Evolutionary conservation across 2,113 vertebrate genomes (phyloP).

Genomic region (Azemiops feae): DNA sequence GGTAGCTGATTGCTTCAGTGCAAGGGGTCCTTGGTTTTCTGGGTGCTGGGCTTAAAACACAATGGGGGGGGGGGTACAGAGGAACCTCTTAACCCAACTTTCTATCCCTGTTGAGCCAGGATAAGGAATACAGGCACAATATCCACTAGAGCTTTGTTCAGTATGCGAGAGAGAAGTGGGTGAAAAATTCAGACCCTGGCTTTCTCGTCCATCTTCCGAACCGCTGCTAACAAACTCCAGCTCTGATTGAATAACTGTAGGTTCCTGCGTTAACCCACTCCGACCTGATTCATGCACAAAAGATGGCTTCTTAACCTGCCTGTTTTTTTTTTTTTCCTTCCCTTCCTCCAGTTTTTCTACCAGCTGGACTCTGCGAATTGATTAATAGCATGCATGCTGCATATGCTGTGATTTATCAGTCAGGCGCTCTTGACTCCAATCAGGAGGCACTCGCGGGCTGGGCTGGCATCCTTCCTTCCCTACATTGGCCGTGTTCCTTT

Average conservation of each 20-base stretch:
- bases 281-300: neutral
- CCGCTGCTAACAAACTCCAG: neutral
- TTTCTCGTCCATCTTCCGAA: neutral
- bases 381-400: neutral
- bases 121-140: neutral
- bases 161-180: neutral
- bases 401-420: neutral
- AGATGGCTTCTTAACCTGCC: neutral
- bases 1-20: neutral
- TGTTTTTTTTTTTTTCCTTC: accelerated
- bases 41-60: neutral
- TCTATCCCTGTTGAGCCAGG: neutral
- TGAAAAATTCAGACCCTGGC: neutral
- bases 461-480: neutral
- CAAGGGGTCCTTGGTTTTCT: neutral
- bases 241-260: neutral
- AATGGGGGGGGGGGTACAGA: too few species aligned
- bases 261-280: neutral
- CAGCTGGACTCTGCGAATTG: neutral
- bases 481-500: neutral
- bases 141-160: neutral
- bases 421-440: neutral
- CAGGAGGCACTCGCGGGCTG: neutral
- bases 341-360: neutral
- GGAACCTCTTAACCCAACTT: neutral